Percentiles rank a stretch among this genome's conserved stretches.
phyloP scores from a whole-genome alignment of 2,797 vertebrate genomes.

The Micropoecilia bifurca region DNA sequence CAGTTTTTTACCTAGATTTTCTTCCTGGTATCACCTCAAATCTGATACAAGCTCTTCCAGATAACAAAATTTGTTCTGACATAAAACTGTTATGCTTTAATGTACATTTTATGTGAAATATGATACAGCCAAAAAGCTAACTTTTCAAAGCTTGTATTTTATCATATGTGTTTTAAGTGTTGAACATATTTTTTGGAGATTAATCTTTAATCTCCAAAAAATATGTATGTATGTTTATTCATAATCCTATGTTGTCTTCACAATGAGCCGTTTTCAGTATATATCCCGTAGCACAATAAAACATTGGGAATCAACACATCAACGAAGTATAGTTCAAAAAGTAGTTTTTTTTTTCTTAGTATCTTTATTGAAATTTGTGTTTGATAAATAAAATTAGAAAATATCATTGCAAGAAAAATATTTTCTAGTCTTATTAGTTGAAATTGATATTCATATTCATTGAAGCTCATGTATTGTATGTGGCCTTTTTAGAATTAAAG shows the following conservation, averaged over 20 bases:
- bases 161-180: not conserved
- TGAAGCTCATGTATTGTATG: not conserved
- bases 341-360: not conserved
- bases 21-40: not conserved
- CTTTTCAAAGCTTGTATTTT: not conserved
- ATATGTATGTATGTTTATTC: not conserved
- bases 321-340: not conserved
- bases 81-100: not conserved
- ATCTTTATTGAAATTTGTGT: not conserved
- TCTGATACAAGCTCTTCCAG: not conserved
- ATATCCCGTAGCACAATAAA: not conserved
- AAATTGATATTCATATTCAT: not conserved
- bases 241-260: not conserved
- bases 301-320: not conserved
- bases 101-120: not conserved
- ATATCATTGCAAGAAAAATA: not conserved
- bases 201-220: not conserved
- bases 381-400: not conserved
- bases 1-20: not conserved
- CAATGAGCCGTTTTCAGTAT: not conserved
- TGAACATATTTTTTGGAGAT: not conserved
- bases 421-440: not conserved
- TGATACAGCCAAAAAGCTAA: not conserved
- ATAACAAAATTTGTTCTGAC: not conserved
- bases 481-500: slow-evolving; percentile 13